Base-by-base conservation (phyloP, 2,888 invertebrate species). In the Eugnorisma glareosa region DNA sequence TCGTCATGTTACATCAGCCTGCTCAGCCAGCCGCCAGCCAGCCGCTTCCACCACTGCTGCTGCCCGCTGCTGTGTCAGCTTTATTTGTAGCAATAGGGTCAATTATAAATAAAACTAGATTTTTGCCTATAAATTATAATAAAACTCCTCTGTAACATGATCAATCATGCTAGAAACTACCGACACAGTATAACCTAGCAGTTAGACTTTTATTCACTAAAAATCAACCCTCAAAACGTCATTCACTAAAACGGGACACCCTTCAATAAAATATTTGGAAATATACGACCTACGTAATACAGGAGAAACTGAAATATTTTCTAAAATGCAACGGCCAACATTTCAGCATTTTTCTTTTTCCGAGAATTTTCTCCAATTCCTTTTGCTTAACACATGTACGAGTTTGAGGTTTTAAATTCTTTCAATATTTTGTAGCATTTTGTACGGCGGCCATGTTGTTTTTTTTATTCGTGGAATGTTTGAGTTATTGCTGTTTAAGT, bases 351-450 rank as follows among this genome's bases (percentile, higher is more conserved):
- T 79, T 83, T 71, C 73, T 71, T 84, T 80, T 83, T 45, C 45
- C 69, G 21, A 2, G n/a, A 59, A 78, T 59, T 40, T 59, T 48
- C n/a, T 51, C 51, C 71, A 45, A 78, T 79, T 79, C 69, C 75
- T 73, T 70, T 79, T 45, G 21, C 73, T 45, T 48, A 59, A 74
- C 83, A 82, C 71, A 72, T 83, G 82, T 67, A 66, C 35, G 45
- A 35, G 67, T 83, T 61, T 63, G 73, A 67, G 80, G 73, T 72
- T 73, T 82, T 10, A 79, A 83, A 83, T 79, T 83, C 79, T 75
- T 79, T 70, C 82, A 57, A 83, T 83, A 83, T 83, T 83, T 79
- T 67, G 54, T 68, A 57, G 48, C n/a, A 6, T 67, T 70, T 45
- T 10, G 64, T 40, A 28, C 18, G 28, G 31, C 70, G 15, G 45